Percentiles rank a stretch among this genome's conserved stretches.
Conservation (phyloP, 2,113 vertebrate genomes). For the Anthoscopus minutus region DNA sequence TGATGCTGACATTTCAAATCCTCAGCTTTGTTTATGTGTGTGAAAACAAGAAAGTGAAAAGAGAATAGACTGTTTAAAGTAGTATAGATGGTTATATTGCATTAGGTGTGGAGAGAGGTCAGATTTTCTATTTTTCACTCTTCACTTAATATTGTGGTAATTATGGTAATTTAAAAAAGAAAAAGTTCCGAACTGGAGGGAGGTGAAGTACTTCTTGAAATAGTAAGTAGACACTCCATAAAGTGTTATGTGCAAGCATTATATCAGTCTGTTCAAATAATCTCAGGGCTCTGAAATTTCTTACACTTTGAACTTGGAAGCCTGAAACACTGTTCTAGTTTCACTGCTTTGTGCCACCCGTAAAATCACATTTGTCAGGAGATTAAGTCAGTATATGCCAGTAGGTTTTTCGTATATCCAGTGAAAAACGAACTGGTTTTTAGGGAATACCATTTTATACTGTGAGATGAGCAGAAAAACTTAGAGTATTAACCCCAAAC, state of each 20-base stretch:
- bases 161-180: neutral
- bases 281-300: neutral
- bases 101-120: neutral
- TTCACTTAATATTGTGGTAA: neutral
- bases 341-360: neutral
- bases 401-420: neutral
- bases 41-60: neutral
- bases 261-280: neutral
- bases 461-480: neutral
- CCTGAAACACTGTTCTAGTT: neutral
- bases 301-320: neutral
- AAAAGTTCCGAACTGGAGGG: neutral
- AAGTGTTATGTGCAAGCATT: neutral
- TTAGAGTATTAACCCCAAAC: neutral
- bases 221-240: neutral
- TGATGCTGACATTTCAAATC: neutral
- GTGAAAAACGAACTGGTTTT: neutral
- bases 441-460: neutral
- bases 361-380: neutral
- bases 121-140: neutral
- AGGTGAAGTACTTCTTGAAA: neutral
- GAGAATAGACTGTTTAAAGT: neutral
- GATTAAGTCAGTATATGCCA: neutral
- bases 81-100: neutral
- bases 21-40: neutral